Evolutionary conservation across 2,113 vertebrate species (phyloP).

Genomic region (Odontophorus gujanensis): DNA sequence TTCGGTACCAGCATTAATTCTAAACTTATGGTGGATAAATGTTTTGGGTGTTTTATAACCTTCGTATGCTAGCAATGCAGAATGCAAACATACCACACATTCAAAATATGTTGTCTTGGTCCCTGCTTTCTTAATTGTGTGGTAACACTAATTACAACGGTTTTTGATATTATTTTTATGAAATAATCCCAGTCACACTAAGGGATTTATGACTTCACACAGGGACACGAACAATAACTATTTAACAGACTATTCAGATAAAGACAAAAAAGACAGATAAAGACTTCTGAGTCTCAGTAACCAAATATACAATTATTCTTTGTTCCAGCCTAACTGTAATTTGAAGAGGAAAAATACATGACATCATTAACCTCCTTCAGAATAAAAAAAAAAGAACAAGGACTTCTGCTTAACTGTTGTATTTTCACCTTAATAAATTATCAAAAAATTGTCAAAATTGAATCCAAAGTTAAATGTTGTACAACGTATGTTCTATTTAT

Average conservation of each 20-base stretch:
- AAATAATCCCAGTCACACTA: background rate
- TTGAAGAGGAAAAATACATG: background rate
- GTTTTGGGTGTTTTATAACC: fast-evolving
- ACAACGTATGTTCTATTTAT: background rate
- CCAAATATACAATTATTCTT: background rate
- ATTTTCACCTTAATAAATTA: slow-evolving; percentile 21
- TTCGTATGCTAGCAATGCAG: background rate
- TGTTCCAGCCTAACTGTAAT: background rate
- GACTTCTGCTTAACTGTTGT: background rate
- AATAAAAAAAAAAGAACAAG: background rate
- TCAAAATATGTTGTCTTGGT: background rate
- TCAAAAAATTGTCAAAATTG: background rate
- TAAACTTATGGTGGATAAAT: background rate
- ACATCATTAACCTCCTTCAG: background rate
- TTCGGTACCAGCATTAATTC: background rate
- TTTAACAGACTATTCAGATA: background rate
- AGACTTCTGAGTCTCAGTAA: fast-evolving
- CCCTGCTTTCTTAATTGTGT: background rate
- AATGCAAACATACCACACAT: background rate
- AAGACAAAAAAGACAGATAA: no score
- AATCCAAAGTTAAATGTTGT: slow-evolving; percentile 23
- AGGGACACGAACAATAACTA: no score
- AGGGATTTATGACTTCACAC: background rate
- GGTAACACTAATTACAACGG: background rate
- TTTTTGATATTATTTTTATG: background rate